Percentiles rank a stretch among this genome's conserved stretches.
Conservation (phyloP, 2,888 invertebrate species). For the Aporophyla lueneburgensis region DNA sequence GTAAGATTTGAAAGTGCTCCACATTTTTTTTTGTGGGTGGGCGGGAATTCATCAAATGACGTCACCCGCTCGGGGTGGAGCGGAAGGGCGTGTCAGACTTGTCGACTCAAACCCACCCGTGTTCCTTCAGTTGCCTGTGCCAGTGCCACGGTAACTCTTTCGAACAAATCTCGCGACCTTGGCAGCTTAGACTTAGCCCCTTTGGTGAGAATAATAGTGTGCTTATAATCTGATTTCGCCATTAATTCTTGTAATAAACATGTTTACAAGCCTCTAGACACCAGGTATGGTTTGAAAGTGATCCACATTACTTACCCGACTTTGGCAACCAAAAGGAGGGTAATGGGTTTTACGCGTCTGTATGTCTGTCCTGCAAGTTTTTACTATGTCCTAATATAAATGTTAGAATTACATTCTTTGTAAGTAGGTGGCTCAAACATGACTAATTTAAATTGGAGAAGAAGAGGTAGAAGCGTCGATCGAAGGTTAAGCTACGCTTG, state of each 20-base stretch:
- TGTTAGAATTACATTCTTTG: slow-evolving; percentile 10
- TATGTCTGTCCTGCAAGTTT: slow-evolving; percentile 28
- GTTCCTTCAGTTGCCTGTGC: no score
- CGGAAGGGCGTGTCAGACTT: no score
- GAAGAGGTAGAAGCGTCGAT: no score
- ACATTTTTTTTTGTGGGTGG: no score
- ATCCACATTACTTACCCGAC: slow-evolving; percentile 41
- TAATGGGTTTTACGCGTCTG: slow-evolving; percentile 51
- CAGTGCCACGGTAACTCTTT: no score
- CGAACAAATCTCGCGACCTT: no score
- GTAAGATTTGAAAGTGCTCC: no score
- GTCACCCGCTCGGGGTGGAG: no score
- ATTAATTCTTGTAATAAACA: slow-evolving; percentile 17
- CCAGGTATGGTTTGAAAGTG: slow-evolving; percentile 40
- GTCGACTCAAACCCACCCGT: no score
- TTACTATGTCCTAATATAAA: slow-evolving; percentile 24
- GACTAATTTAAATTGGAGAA: not conserved
- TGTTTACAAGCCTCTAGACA: slow-evolving; percentile 18
- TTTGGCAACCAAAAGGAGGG: slow-evolving; percentile 55
- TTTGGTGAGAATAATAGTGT: not conserved
- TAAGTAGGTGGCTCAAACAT: not conserved
- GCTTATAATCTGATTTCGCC: not conserved
- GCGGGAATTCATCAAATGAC: no score
- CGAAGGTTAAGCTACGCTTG: not conserved
- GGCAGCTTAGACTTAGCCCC: no score